Conservation (phyloP, 2,797 vertebrate genomes). For the Chelmon rostratus region DNA sequence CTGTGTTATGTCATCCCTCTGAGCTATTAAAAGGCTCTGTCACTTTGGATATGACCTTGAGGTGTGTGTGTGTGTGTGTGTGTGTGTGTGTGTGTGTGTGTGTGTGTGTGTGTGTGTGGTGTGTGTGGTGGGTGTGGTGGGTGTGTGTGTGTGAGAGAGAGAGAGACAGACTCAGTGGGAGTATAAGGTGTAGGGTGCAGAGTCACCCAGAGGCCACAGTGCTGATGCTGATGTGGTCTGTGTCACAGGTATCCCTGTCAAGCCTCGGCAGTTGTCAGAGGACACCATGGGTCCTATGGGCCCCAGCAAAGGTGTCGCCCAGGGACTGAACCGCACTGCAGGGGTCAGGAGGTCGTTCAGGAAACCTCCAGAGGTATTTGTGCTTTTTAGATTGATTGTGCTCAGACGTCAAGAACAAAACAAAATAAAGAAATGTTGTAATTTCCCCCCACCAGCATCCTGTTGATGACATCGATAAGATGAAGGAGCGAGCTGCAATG, state of each 20-base stretch:
- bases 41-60: slow-evolving; percentile 63
- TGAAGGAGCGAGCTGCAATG: slow-evolving; percentile 99
- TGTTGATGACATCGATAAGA: slow-evolving; percentile 99
- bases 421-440: neutral
- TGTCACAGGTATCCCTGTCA: slow-evolving; percentile 92
- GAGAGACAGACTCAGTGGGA: slow-evolving; percentile 36
- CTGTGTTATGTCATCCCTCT: slow-evolving; percentile 59
- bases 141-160: too few relatives aligned
- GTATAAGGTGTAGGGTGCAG: slow-evolving; percentile 50
- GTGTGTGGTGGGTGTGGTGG: too few relatives aligned
- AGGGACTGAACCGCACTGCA: slow-evolving; percentile 94
- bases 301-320: slow-evolving; percentile 92
- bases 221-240: slow-evolving; percentile 33
- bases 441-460: slow-evolving; percentile 87
- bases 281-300: slow-evolving; percentile 91
- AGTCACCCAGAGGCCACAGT: slow-evolving; percentile 62
- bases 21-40: slow-evolving; percentile 71
- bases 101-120: slow-evolving; percentile 3
- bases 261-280: slow-evolving; percentile 93
- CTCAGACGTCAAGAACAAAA: neutral
- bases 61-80: slow-evolving; percentile 11
- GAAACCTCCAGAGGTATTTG: slow-evolving; percentile 94
- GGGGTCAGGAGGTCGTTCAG: slow-evolving; percentile 98
- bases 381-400: neutral
- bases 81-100: slow-evolving; percentile 4